Base-by-base conservation (phyloP, 2,888 invertebrate genomes). In the Euphydryas editha region DNA sequence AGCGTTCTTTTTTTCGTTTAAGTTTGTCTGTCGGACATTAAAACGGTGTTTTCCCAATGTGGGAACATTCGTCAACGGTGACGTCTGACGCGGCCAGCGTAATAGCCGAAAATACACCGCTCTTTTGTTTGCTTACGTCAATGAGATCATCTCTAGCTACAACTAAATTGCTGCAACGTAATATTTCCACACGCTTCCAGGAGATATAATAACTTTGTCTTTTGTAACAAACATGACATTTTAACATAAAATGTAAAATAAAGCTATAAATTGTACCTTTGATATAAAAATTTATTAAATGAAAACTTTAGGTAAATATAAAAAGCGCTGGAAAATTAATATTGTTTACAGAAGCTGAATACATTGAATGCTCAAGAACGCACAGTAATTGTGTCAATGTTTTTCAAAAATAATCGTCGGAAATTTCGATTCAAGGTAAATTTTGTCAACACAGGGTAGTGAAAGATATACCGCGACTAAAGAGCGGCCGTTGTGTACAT, bases 111-210 rank as follows among this genome's bases (percentile, higher is more conserved):
- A 83, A 85, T 78, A 80, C 76, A 55, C 70, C 62, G 74, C 74
- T 80, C 36, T 78, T 84, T 85, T 84, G 85, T 87, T 85, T 78
- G 75, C 75, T 83, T 81, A 81, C 85, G 85, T 85, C 84, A 83
- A 76, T 76, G 71, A 72, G 76, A 65, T 62, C 64, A 67, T 60
- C 59, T 69, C 62, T 49, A 62, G 36, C 30, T 18, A 44, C 39
- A 39, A 59, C 55, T 62, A 59, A 60, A 61, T 64, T 57, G 24
- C 58, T 57, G 61, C 66, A 58, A 65, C 67, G 59, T 68, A 64
- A 62, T 44, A 36, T 55, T 63, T n/a, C n/a, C n/a, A n/a, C n/a
- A 64, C 49, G 56, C 37, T 55, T 65, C 67, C 64, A 57, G 59
- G 64, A 70, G 59, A 39, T 39, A 11, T 11, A 1, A 1, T 36